Percentiles rank a stretch among this genome's conserved stretches.
phyloP scores from a whole-genome alignment of 2,113 vertebrate species.

The Oryzias javanicus region DNA sequence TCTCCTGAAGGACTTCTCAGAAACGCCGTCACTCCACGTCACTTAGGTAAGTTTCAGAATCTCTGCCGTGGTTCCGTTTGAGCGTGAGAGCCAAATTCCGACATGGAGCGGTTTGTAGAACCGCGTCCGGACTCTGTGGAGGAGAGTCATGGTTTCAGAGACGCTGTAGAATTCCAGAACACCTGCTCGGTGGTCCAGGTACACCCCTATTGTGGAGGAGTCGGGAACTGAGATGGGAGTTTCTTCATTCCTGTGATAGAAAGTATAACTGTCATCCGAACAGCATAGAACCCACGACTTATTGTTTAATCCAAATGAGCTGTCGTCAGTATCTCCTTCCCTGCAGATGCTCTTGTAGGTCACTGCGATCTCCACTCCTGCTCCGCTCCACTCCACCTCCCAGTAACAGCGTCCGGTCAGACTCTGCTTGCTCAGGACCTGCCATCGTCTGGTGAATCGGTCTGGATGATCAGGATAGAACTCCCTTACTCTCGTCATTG shows the following conservation, averaged over 20 bases:
- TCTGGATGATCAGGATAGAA: neutral
- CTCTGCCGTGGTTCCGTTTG: neutral
- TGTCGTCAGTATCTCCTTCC: neutral
- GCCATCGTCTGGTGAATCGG: neutral
- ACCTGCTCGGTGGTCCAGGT: too few species aligned
- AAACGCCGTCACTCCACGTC: too few species aligned
- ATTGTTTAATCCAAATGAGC: neutral
- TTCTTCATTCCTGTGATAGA: neutral
- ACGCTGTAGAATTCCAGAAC: neutral
- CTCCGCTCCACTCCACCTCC: neutral
- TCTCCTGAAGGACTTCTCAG: too few species aligned
- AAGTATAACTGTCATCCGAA: neutral
- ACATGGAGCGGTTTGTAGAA: neutral
- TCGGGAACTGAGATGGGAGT: neutral
- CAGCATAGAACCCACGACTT: constrained; percentile 2
- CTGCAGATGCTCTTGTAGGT: neutral
- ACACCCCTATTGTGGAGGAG: too few species aligned
- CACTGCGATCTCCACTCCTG: neutral
- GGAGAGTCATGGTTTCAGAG: neutral
- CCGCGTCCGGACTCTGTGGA: neutral
- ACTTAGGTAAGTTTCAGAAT: neutral
- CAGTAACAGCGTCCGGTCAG: neutral
- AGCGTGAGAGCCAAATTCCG: neutral
- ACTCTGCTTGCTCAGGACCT: neutral
- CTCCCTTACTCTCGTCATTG: neutral